Conservation (phyloP, 2,888 invertebrate genomes). For the Chirona hameri region DNA sequence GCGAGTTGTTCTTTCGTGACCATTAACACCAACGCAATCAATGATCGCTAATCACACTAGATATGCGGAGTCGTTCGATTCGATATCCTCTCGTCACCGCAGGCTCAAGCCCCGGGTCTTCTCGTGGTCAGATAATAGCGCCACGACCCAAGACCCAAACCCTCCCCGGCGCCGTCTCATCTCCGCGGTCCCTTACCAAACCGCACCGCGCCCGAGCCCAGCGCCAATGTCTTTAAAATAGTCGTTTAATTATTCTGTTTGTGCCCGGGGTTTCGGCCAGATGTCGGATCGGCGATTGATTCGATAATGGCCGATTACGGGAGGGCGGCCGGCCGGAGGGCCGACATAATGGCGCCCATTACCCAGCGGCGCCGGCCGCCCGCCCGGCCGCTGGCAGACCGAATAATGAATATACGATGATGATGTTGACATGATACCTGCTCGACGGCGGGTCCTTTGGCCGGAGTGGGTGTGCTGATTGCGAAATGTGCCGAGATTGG, state of each 20-base stretch:
- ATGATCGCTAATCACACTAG: no score
- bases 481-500: neutral
- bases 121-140: no score
- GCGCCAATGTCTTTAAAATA: constrained; percentile 11
- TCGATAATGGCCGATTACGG: constrained; percentile 11
- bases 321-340: neutral
- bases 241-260: constrained; percentile 26
- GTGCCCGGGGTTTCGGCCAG: neutral
- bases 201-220: neutral
- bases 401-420: constrained; percentile 23
- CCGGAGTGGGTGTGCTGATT: neutral
- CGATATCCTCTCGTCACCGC: no score
- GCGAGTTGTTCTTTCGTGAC: no score
- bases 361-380: neutral
- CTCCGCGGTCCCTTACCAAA: no score
- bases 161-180: no score
- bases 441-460: neutral
- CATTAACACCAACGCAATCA: no score
- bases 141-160: no score
- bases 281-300: constrained; percentile 26
- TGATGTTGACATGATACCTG: constrained; percentile 9
- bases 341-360: neutral
- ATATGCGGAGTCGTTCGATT: no score
- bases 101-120: no score
- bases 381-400: neutral